Evolutionary conservation across 2,113 vertebrate genomes (phyloP), one percentile per base, ranked within the genome.

Genomic region (Bos javanicus): DNA sequence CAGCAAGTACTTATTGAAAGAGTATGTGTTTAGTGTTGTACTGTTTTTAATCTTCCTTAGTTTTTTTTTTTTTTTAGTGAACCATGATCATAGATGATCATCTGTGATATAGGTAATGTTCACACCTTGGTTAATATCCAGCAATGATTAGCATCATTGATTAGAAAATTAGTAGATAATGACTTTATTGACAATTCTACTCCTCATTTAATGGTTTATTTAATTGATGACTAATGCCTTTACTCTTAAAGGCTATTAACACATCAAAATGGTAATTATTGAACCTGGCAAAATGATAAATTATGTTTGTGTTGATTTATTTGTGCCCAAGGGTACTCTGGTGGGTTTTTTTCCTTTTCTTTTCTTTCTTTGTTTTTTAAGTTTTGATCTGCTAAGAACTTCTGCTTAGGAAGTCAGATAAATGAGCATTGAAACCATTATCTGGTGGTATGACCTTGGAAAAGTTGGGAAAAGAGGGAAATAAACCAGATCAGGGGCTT

Each of bases 91-190:
- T 50, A 87, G 93, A 43, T 33, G 36, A 87, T 87, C 84, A 50
- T n/a, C 56, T 43, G 1, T 94, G 60, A 1, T 64, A 2, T 83
- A 60, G 74, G 50, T 81, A 30, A 80, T 57, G 71, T 80, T 91
- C 39, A 62, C 10, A 43, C 30, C 56, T 46, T 95, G 93, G 84
- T 91, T 96, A 92, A 97, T 98, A 97, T 33, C 81, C 78, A 94
- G 80, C 13, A 78, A 56, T 84, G 62, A 94, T 96, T 97, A 96
- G 91, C 89, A 87, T 93, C 91, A 97, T 96, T 95, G 98, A 97
- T 98, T 96, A 90, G 96, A 78, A 98, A 95, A 97, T 97, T 89
- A 97, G 89, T 93, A 93, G 88, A 97, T 96, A 89, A 94, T 97
- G 71, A 83, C 74, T 97, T 91, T 95, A 97, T 96, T 96, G 97